Evolutionary conservation across 2,888 invertebrate genomes (phyloP).

Genomic region (Agonopterix arenella): DNA sequence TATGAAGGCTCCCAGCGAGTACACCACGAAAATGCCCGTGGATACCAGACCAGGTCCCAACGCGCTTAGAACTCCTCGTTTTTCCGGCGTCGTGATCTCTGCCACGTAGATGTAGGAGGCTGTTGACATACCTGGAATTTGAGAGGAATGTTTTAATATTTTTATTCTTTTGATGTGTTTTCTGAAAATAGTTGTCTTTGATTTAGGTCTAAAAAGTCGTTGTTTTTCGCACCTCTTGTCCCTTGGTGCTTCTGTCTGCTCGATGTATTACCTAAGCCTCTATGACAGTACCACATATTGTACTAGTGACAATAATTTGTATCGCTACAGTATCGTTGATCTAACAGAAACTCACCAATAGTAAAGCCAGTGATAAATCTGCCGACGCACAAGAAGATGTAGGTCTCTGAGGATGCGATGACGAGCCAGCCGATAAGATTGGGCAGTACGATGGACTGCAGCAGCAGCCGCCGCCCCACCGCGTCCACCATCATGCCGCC

Average conservation of each 20-base stretch:
- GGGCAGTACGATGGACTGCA: constrained; percentile 81
- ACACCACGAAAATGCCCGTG: constrained; percentile 83
- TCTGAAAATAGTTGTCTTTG: too few species aligned
- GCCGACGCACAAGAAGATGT: constrained; percentile 80
- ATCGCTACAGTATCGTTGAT: neutral
- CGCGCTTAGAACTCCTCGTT: constrained; percentile 82
- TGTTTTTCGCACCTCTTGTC: too few species aligned
- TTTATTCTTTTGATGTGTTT: too few species aligned
- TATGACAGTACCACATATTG: neutral
- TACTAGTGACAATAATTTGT: neutral
- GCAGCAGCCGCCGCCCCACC: constrained; percentile 78
- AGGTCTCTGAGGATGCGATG: constrained; percentile 79
- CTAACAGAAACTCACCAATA: constrained; percentile 70
- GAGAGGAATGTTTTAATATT: too few species aligned
- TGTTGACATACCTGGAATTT: constrained; percentile 80
- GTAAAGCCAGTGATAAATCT: constrained; percentile 83
- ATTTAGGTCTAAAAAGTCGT: too few species aligned
- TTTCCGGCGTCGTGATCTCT: constrained; percentile 81
- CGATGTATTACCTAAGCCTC: too few species aligned
- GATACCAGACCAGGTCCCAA: constrained; percentile 84
- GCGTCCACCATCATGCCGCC: constrained; percentile 83
- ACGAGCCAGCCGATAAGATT: constrained; percentile 83
- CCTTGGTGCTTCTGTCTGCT: too few species aligned
- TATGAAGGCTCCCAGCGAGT: constrained; percentile 80
- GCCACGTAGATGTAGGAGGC: constrained; percentile 82